phyloP scores from a whole-genome alignment of 2,113 vertebrate species.

The Phylloscopus trochiloides region DNA sequence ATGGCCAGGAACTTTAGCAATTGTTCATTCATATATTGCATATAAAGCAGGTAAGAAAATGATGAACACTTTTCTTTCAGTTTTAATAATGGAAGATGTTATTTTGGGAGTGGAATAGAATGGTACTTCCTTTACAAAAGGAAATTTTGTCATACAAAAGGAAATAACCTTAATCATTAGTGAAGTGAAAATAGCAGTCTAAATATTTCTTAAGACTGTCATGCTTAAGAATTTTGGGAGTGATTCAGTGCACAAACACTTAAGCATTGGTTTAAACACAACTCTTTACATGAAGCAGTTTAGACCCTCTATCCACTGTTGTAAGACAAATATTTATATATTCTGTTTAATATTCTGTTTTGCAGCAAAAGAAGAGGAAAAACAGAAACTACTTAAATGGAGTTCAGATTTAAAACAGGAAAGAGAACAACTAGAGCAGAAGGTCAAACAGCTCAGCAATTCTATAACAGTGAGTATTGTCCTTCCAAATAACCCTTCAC shows the following conservation, averaged over 20 bases:
- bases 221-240: background rate
- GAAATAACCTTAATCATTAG: background rate
- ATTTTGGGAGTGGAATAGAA: background rate
- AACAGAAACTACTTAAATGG: slow-evolving; percentile 97
- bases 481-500: background rate
- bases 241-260: background rate
- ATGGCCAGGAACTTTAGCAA: slow-evolving; percentile 97
- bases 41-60: slow-evolving; percentile 95
- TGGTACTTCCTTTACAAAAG: background rate
- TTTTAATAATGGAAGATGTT: background rate
- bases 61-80: background rate
- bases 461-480: slow-evolving; percentile 88
- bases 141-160: background rate
- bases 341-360: background rate
- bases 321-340: background rate
- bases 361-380: slow-evolving; percentile 97
- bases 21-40: slow-evolving; percentile 99
- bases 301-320: background rate
- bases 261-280: background rate
- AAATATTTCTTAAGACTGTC: background rate
- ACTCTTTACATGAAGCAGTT: background rate
- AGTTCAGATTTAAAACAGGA: slow-evolving; percentile 95
- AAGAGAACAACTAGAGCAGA: slow-evolving; percentile 94
- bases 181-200: background rate
- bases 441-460: slow-evolving; percentile 95